Evolutionary conservation across 2,888 invertebrate genomes (phyloP).

Genomic region (Pristionchus fissidentatus): DNA sequence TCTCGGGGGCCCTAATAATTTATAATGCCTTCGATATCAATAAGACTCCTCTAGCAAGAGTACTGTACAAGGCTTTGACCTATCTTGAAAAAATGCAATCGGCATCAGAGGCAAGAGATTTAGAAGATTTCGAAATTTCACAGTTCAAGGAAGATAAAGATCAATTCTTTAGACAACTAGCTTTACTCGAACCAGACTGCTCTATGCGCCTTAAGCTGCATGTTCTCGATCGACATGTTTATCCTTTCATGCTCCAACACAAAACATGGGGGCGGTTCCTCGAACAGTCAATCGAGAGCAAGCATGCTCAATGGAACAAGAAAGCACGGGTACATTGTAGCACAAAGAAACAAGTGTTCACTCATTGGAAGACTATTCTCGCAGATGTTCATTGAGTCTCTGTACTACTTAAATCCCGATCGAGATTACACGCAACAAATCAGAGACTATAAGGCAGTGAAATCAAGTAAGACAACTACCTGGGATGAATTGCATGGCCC

Average conservation of each 20-base stretch:
- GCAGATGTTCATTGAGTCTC: neutral
- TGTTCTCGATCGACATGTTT: constrained; percentile 18
- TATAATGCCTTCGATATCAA: neutral
- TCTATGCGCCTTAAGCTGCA: constrained; percentile 10
- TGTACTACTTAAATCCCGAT: neutral
- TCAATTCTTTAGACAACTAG: neutral
- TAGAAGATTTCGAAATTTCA: neutral
- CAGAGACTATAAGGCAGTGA: neutral
- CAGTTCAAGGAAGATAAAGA: neutral
- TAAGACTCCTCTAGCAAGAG: neutral
- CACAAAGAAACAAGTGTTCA: neutral
- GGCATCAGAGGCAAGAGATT: neutral
- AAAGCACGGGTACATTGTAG: constrained; percentile 15
- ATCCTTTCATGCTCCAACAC: constrained; percentile 33
- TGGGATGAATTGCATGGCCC: too few relatives aligned
- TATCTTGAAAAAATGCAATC: neutral
- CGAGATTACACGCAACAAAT: neutral
- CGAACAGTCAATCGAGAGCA: constrained; percentile 21
- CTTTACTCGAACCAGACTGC: neutral
- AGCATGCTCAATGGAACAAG: constrained; percentile 42
- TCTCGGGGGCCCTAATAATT: neutral
- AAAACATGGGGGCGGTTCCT: constrained; percentile 7
- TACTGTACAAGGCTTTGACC: neutral
- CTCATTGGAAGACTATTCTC: constrained; percentile 13
- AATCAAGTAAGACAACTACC: too few relatives aligned